Evolutionary conservation across 2,888 invertebrate genomes (phyloP).

Genomic region (Polylopha cassiicola): DNA sequence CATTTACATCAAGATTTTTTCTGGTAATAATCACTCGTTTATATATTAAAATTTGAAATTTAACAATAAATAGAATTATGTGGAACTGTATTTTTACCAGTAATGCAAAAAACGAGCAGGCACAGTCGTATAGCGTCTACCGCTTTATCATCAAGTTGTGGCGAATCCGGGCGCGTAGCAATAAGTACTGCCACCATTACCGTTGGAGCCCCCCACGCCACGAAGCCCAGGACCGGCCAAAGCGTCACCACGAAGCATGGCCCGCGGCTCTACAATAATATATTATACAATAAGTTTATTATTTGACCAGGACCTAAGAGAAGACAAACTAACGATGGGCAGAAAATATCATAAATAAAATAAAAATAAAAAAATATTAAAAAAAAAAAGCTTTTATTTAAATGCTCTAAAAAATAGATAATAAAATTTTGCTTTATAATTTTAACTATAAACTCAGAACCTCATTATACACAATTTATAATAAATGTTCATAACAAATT

Average conservation of each 20-base stretch:
- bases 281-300: not conserved
- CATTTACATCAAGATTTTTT: too few species aligned
- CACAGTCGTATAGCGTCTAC: constrained; percentile 88
- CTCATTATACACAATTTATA: too few species aligned
- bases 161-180: constrained; percentile 79
- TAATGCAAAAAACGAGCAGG: constrained; percentile 86
- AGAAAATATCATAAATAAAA: too few species aligned
- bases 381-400: too few species aligned
- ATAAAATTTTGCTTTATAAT: too few species aligned
- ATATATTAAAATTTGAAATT: not conserved
- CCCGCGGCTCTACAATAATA: constrained; percentile 82
- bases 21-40: too few species aligned
- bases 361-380: too few species aligned
- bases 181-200: constrained; percentile 82
- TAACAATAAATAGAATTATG: not conserved
- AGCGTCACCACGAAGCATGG: constrained; percentile 88
- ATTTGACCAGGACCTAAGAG: too few species aligned
- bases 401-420: too few species aligned
- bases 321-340: too few species aligned
- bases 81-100: constrained; percentile 73
- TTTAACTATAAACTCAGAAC: too few species aligned
- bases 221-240: constrained; percentile 80
- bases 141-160: constrained; percentile 86
- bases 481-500: too few species aligned
- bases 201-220: constrained; percentile 81